Conservation (phyloP, 2,113 vertebrate genomes). For the Nipponia nippon region DNA sequence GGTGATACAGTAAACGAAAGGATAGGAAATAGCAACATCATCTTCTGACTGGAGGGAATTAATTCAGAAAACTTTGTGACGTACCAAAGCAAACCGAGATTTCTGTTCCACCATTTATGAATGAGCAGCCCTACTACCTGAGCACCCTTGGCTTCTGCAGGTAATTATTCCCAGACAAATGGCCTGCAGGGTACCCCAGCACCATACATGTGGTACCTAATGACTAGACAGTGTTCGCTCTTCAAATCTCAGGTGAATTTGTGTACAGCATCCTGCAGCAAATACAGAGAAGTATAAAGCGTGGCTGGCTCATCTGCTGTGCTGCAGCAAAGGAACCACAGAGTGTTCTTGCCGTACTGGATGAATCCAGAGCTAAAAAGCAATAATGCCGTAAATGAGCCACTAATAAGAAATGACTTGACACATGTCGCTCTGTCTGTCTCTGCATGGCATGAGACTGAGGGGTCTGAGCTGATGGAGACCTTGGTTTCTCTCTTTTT, state of each 20-base stretch:
- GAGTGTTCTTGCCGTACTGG: fast-evolving
- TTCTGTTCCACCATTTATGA: neutral
- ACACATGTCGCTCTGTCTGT: neutral
- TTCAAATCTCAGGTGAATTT: neutral
- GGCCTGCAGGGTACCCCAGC: neutral
- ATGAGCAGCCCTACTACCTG: neutral
- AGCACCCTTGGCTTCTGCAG: neutral
- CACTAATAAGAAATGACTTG: neutral
- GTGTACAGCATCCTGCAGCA: neutral
- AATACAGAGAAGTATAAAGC: neutral
- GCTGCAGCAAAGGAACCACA: neutral
- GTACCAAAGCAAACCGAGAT: neutral
- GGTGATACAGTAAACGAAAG: neutral
- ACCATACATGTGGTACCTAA: neutral
- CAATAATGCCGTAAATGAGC: neutral
- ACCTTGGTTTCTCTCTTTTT: neutral
- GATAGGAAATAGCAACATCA: neutral
- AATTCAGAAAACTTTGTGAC: neutral
- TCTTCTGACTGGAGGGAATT: neutral
- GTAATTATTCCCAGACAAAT: neutral
- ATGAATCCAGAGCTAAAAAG: neutral
- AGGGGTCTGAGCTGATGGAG: neutral
- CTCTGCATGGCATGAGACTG: neutral
- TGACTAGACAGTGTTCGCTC: neutral
- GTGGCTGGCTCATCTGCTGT: neutral